Percentiles rank a stretch among this genome's conserved stretches.
Conservation (phyloP, 2,113 vertebrate genomes). For the Bos taurus region ARS-UCD2.0 NC_037352.1:18301501-18302000, state of each 20-base stretch:
- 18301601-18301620: background rate
- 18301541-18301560: background rate
- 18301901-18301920: no score
- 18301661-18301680: background rate
- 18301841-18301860: no score
- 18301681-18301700: background rate
- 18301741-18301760: background rate
- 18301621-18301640: background rate
- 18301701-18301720: background rate
- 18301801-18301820: no score
- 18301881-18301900: no score
- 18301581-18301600: background rate
- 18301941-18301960: no score
- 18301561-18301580: background rate
- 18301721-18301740: background rate
- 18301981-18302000: no score
- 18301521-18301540: background rate
- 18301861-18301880: no score
- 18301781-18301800: background rate
- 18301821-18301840: no score
- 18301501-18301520: background rate
- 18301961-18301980: no score
- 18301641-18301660: background rate
- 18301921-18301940: no score
- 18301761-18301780: background rate